Evolutionary conservation across 2,888 invertebrate species (phyloP).

Genomic region (Suillia variegata): DNA sequence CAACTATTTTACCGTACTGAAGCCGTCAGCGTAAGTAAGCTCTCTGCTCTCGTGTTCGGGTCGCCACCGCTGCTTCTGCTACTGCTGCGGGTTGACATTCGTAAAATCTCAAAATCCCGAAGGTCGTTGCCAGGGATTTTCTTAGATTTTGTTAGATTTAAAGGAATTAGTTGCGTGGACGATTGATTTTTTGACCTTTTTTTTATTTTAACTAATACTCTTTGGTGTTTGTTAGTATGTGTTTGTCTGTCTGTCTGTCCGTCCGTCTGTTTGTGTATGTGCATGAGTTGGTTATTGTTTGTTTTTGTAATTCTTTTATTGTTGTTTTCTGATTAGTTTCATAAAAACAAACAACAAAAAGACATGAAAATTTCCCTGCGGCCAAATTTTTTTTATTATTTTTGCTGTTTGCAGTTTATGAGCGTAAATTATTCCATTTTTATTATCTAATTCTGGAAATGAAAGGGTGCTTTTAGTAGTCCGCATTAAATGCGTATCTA

Average conservation of each 20-base stretch:
- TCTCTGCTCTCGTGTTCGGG: slow-evolving; percentile 31
- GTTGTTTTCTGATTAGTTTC: neutral
- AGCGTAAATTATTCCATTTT: no score
- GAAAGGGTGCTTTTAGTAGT: no score
- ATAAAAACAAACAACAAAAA: no score
- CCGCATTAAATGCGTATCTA: no score
- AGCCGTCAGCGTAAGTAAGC: slow-evolving; percentile 35
- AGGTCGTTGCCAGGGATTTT: slow-evolving; percentile 62
- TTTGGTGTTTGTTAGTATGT: slow-evolving; percentile 4
- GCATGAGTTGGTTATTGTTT: no score
- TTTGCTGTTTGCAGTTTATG: no score
- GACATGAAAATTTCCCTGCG: no score
- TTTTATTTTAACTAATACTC: slow-evolving; percentile 30
- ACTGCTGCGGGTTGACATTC: slow-evolving; percentile 61
- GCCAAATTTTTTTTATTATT: no score
- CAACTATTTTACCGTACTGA: slow-evolving; percentile 53
- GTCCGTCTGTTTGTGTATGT: no score
- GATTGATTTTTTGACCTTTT: slow-evolving; percentile 62
- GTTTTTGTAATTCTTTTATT: slow-evolving; percentile 1
- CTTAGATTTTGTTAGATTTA: slow-evolving; percentile 62
- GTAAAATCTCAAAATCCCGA: slow-evolving; percentile 62
- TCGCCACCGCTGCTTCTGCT: no score
- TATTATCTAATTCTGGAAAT: no score
- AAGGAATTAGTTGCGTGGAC: slow-evolving; percentile 62
- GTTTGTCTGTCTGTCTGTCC: neutral